Conservation (phyloP, 2,888 invertebrate genomes). For the Phrixothrix hirtus region DNA sequence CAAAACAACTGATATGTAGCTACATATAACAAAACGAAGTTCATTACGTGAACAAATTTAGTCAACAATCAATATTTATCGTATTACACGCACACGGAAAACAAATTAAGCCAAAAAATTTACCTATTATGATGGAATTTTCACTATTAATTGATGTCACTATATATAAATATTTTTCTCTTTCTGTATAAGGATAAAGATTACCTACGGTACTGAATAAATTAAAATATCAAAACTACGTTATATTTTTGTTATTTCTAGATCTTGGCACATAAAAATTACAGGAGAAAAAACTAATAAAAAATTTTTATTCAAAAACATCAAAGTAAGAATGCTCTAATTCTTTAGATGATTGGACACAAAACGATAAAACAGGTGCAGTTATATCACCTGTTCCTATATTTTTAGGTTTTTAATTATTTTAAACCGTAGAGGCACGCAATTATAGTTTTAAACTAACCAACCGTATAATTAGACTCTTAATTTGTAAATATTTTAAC, state of each 20-base stretch:
- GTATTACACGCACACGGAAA: neutral
- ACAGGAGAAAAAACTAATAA: neutral
- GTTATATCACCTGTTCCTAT: constrained; percentile 13
- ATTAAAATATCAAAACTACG: neutral
- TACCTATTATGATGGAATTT: no score
- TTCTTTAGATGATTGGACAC: constrained; percentile 4
- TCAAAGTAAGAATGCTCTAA: constrained; percentile 3
- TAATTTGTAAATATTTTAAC: neutral
- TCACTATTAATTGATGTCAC: neutral
- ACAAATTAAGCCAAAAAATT: no score
- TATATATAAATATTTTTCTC: neutral
- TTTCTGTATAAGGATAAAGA: no score
- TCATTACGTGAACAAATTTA: constrained; percentile 21
- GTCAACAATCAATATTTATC: constrained; percentile 18
- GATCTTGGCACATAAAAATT: neutral
- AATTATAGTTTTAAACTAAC: neutral
- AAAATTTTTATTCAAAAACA: neutral
- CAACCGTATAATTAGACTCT: neutral
- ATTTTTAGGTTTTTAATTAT: neutral
- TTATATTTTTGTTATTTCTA: neutral
- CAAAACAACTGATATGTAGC: constrained; percentile 20
- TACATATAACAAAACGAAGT: constrained; percentile 28
- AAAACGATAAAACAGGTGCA: neutral
- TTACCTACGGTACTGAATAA: neutral
- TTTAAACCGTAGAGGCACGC: neutral